phyloP scores from a whole-genome alignment of 2,888 invertebrate species.

The Watsonalla binaria region DNA sequence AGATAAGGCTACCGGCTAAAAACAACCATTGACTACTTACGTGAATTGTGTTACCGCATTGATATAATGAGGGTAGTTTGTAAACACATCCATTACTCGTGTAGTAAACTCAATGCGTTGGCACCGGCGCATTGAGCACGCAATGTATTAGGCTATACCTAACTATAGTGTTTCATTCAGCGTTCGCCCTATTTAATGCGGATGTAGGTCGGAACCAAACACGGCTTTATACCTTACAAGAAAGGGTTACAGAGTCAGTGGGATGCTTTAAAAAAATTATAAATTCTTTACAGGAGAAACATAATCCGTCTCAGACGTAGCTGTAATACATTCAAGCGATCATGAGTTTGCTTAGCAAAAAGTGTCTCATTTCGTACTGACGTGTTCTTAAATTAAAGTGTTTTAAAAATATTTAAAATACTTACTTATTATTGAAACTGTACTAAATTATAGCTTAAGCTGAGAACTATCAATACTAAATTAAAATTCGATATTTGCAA shows the following conservation, averaged over 20 bases:
- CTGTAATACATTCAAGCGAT: no score
- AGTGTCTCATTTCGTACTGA: no score
- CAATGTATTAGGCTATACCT: constrained; percentile 14
- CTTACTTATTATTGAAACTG: no score
- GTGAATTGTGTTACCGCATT: background rate
- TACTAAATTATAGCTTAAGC: no score
- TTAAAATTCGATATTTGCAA: no score
- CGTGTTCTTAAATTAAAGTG: no score
- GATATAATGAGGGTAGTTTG: background rate
- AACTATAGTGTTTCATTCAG: constrained; percentile 12
- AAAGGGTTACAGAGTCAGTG: no score
- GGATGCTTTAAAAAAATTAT: constrained; percentile 7
- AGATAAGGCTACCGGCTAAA: no score
- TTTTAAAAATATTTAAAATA: no score
- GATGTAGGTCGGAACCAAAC: constrained; percentile 34
- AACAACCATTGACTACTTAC: background rate
- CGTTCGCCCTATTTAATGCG: constrained; percentile 28
- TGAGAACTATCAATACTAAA: no score
- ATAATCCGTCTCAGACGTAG: no score
- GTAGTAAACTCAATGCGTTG: constrained; percentile 16
- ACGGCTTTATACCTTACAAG: constrained; percentile 3
- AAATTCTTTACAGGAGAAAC: background rate
- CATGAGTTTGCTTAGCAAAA: no score
- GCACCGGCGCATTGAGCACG: constrained; percentile 15
- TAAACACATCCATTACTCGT: background rate